Conservation (phyloP, 35 echinoderm and acorn worm genomes). For the Holothuria glaberrima region DNA sequence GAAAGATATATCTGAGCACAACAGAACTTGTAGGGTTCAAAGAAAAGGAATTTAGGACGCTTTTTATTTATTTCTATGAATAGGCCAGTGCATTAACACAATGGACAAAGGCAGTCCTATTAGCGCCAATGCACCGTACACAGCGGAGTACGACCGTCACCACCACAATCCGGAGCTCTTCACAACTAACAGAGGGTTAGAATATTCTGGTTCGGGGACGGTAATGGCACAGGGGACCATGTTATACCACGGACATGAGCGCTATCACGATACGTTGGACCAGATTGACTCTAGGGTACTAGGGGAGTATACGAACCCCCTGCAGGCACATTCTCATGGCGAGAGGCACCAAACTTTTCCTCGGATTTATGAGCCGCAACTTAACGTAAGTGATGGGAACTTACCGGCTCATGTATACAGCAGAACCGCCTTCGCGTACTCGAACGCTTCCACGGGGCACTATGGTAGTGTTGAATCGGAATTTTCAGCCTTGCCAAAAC, state of each 20-base stretch:
- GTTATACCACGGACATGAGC: slow-evolving; percentile 47
- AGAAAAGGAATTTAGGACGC: slow-evolving; percentile 14
- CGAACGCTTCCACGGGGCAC: slow-evolving; percentile 41
- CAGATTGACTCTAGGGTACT: slow-evolving; percentile 10
- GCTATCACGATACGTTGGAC: slow-evolving; percentile 36
- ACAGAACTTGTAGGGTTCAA: neutral
- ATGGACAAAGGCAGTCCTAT: slow-evolving; percentile 65
- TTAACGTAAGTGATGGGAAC: slow-evolving; percentile 8
- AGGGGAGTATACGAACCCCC: slow-evolving; percentile 25
- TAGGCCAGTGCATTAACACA: slow-evolving; percentile 53
- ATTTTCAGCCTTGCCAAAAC: slow-evolving; percentile 45
- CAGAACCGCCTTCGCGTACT: slow-evolving; percentile 46
- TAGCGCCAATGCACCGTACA: slow-evolving; percentile 47
- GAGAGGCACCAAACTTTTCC: slow-evolving; percentile 34
- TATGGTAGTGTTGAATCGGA: slow-evolving; percentile 47
- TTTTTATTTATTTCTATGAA: slow-evolving; percentile 55
- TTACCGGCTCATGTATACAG: slow-evolving; percentile 39
- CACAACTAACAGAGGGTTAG: slow-evolving; percentile 30
- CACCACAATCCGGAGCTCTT: slow-evolving; percentile 20
- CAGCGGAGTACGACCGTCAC: slow-evolving; percentile 43
- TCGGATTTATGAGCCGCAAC: slow-evolving; percentile 38
- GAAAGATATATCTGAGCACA: slow-evolving; percentile 35
- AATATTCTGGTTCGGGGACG: slow-evolving; percentile 25
- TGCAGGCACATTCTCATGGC: slow-evolving; percentile 45
- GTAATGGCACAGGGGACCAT: slow-evolving; percentile 56